Evolutionary conservation across 2,113 vertebrate species (phyloP), one percentile per base, ranked within the genome.

Genomic region (Gymnocephalus cernua): DNA sequence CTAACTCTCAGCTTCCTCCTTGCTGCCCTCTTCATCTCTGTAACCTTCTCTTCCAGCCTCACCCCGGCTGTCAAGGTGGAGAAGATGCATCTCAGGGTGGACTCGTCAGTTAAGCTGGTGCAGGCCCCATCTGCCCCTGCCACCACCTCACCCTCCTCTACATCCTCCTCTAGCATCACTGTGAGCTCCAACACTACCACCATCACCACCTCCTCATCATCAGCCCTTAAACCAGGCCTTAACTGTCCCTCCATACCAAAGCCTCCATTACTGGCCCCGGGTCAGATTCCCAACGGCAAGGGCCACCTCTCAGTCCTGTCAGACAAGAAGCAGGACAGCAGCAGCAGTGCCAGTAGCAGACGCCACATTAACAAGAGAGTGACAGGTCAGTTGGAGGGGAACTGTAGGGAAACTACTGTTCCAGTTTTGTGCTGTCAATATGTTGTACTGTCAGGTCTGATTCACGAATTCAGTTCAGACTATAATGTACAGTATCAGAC

Each of bases 161-260:
- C 96, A 95, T 96, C 96, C 83, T 93, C 96, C 93, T 97, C 96
- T 96, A 97, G 96, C 96, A 96, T 96, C 96, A 96, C 98, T 98
- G 97, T 98, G 97, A 99, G 96, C 96, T 96, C 91, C 88, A 94
- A 90, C 89, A 91, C 89, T 88, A 90, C 91, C 86, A 86, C 88
- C 83, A 82, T 96, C 87, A 87, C 78, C 74, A 82, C 97, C 95
- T 95, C 95, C 95, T 92, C 96, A 86, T 97, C 97, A 94, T 94
- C 98, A 94, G 96, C 96, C 96, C 95, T 96, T 94, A 99, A 99
- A 96, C 94, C 96, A 97, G 97, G 97, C 98, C 98, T 99, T 99
- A 99, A 98, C 96, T 98, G 96, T 96, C 96, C 97, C 95, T 97
- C 97, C 96, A 97, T 99, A 99, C 98, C 98, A 99, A 99, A 99